Percentiles rank a stretch among this genome's conserved stretches.
Conservation (phyloP, 2,888 invertebrate species). For the Sinelater perroti region DNA sequence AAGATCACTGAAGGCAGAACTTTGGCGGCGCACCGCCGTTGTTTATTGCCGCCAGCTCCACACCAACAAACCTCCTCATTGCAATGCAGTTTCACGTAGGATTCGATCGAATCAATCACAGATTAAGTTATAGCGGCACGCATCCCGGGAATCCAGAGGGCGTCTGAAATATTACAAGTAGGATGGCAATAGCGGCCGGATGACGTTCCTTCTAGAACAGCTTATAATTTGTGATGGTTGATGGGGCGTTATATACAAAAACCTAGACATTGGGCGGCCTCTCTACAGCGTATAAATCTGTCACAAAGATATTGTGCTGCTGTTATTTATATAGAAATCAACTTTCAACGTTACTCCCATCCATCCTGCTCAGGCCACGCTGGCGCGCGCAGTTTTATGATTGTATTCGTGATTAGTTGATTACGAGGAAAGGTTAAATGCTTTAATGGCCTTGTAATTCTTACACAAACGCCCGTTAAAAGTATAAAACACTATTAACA, state of each 20-base stretch:
- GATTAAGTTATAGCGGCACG: too few relatives aligned
- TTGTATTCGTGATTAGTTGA: conserved; percentile 41
- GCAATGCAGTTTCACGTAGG: too few relatives aligned
- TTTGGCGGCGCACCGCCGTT: too few relatives aligned
- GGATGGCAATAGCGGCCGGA: conserved; percentile 4
- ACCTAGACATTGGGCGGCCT: conserved; percentile 58
- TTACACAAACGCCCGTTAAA: conserved; percentile 23
- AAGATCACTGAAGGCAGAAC: too few relatives aligned
- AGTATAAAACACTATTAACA: conserved; percentile 23
- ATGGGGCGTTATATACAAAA: conserved; percentile 58
- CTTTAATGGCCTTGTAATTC: conserved; percentile 35
- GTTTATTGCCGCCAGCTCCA: too few relatives aligned
- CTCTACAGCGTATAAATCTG: conserved; percentile 60
- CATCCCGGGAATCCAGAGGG: background rate
- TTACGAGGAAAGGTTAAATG: conserved; percentile 38
- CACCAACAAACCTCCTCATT: too few relatives aligned
- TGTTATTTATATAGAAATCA: conserved; percentile 62
- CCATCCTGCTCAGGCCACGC: conserved; percentile 50
- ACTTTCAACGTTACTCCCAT: conserved; percentile 60
- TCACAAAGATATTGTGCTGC: conserved; percentile 61
- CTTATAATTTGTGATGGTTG: conserved; percentile 55
- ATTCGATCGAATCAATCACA: too few relatives aligned
- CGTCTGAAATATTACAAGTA: conserved; percentile 7
- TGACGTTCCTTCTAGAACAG: conserved; percentile 34
- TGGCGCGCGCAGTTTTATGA: conserved; percentile 34